Percentiles rank a stretch among this genome's conserved stretches.
phyloP scores from a whole-genome alignment of 2,797 vertebrate genomes.

The Nyctalus aviator region DNA sequence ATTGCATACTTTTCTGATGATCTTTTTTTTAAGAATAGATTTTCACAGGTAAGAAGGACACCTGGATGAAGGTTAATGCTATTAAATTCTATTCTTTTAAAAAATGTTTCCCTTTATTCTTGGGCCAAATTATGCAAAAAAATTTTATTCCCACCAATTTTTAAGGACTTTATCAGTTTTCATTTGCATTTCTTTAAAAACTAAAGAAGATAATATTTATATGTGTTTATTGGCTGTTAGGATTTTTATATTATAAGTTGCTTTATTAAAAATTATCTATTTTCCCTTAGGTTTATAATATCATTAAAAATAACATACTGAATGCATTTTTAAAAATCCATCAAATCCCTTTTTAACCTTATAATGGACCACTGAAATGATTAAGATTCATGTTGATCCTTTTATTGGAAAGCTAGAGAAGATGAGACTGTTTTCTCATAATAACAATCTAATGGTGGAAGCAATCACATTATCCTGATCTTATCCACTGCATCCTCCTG shows the following conservation, averaged over 20 bases:
- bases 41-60: conserved; percentile 16
- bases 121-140: background rate
- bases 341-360: conserved; percentile 9
- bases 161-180: background rate
- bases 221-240: background rate
- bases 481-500: background rate
- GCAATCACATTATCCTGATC: background rate
- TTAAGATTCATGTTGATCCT: background rate
- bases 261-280: background rate
- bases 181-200: conserved; percentile 47
- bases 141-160: background rate
- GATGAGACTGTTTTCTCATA: background rate
- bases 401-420: conserved; percentile 45
- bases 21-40: conserved; percentile 32
- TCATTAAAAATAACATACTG: conserved; percentile 10
- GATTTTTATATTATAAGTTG: conserved; percentile 35
- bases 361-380: background rate
- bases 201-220: conserved; percentile 10
- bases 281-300: conserved; percentile 34
- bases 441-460: background rate
- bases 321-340: background rate
- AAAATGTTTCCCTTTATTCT: conserved; percentile 19
- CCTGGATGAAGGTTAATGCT: background rate
- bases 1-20: conserved; percentile 14
- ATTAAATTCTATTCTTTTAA: background rate